Evolutionary conservation across 2,797 vertebrate genomes (phyloP).

Genomic region (Aulostomus chinensis): DNA sequence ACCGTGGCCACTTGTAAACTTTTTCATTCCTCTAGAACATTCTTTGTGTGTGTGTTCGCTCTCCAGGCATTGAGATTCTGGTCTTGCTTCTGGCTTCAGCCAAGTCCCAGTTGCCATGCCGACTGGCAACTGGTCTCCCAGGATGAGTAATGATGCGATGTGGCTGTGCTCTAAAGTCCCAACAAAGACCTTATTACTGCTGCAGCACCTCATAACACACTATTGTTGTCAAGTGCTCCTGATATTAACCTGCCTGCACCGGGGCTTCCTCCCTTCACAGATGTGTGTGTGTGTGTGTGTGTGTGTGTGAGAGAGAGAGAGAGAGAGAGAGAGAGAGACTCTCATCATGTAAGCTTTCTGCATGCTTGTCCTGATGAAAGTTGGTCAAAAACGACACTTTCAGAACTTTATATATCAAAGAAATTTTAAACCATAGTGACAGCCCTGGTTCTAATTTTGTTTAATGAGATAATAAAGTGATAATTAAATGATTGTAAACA

Average conservation of each 20-base stretch:
- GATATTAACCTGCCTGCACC: conserved; percentile 83
- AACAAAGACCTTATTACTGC: conserved; percentile 87
- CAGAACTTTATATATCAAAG: background rate
- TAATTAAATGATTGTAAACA: too few relatives aligned
- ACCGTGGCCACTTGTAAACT: conserved; percentile 70
- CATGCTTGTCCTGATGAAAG: too few relatives aligned
- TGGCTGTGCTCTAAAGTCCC: conserved; percentile 79
- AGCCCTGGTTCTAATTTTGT: conserved; percentile 3
- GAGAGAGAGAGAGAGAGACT: conserved; percentile 1
- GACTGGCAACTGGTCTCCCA: conserved; percentile 82
- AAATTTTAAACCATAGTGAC: background rate
- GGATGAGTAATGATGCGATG: conserved; percentile 87
- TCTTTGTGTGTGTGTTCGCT: conserved; percentile 67
- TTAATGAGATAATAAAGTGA: too few relatives aligned
- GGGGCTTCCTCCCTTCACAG: conserved; percentile 66
- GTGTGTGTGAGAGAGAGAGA: conserved; percentile 8
- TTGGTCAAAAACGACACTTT: too few relatives aligned
- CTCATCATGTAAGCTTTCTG: conserved; percentile 29
- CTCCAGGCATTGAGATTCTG: conserved; percentile 81
- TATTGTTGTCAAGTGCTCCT: conserved; percentile 84
- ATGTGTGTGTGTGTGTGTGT: conserved; percentile 17
- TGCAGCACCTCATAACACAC: conserved; percentile 82
- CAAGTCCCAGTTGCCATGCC: conserved; percentile 82
- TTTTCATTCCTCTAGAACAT: conserved; percentile 64
- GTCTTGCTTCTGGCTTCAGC: conserved; percentile 80